Percentiles rank a stretch among this genome's conserved stretches.
These are phyloP conservation scores for Chloroceryle amazona DNA, from an alignment of 2,797 vertebrate species.

Conservation along the genomic window DNA sequence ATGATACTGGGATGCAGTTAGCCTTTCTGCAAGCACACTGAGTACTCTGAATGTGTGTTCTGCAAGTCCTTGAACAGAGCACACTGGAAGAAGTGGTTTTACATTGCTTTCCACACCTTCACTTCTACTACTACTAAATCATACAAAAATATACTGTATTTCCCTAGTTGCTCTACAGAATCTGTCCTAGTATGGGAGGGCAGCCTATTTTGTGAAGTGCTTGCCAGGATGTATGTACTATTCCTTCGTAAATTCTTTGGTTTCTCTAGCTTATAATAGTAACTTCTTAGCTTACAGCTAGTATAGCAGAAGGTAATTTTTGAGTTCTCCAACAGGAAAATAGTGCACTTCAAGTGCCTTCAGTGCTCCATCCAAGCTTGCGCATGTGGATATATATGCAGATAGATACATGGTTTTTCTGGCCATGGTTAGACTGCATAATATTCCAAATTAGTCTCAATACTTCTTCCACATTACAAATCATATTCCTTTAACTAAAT, in stretches of 20 bases:
- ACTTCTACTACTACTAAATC: not conserved
- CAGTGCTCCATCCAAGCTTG: not conserved
- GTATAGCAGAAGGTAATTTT: not conserved
- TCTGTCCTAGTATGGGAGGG: not conserved
- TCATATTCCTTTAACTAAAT: not conserved
- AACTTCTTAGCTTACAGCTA: not conserved
- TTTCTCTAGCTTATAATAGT: not conserved
- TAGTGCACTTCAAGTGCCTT: not conserved
- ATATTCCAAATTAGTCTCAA: not conserved
- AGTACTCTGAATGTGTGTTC: not conserved
- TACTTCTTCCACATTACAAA: not conserved
- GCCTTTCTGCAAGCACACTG: not conserved
- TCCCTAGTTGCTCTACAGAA: not conserved
- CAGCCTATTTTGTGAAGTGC: not conserved
- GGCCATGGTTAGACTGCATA: not conserved
- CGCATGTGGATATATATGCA: not conserved
- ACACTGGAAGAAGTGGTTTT: not conserved
- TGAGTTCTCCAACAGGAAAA: not conserved
- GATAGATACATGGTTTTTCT: not conserved
- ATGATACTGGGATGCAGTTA: not conserved
- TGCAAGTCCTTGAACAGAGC: not conserved
- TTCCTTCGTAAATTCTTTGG: not conserved
- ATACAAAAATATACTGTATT: not conserved
- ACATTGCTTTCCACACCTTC: not conserved
- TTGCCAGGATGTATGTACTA: not conserved